Evolutionary conservation across 2,888 invertebrate genomes (phyloP).

Genomic region (Coronaproctus castanopsis): DNA sequence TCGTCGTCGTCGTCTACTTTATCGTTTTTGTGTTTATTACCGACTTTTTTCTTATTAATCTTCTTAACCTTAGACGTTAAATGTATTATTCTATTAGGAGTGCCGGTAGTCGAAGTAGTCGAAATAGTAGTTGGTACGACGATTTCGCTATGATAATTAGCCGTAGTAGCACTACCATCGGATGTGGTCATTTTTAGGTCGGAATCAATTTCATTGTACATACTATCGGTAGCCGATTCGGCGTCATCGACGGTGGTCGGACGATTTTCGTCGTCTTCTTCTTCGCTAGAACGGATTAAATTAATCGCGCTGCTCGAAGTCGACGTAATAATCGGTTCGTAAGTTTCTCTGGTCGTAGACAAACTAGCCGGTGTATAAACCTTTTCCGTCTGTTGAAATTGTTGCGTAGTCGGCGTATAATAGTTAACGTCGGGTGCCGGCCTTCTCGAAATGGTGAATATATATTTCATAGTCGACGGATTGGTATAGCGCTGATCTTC

Average conservation of each 20-base stretch:
- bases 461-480: background rate
- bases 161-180: background rate
- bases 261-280: background rate
- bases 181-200: constrained; percentile 6
- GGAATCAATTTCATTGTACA: constrained; percentile 11
- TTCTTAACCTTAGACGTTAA: background rate
- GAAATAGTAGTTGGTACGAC: background rate
- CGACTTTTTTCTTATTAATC: background rate
- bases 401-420: constrained; percentile 15
- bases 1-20: constrained; percentile 10
- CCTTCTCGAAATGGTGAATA: background rate
- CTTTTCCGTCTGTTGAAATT: constrained; percentile 8
- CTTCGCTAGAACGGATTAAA: constrained; percentile 14
- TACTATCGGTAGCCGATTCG: constrained; percentile 5
- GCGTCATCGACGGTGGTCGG: constrained; percentile 4
- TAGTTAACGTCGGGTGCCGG: constrained; percentile 6
- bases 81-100: background rate
- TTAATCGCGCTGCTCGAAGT: constrained; percentile 20
- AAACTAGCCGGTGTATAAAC: constrained; percentile 10
- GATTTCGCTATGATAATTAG: no score
- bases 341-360: constrained; percentile 9
- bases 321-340: constrained; percentile 19
- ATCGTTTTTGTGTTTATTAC: background rate
- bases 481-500: no score
- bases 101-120: background rate